Evolutionary conservation across 2,797 vertebrate species (phyloP).

Genomic region (Xiphorhynchus erythropygius): DNA sequence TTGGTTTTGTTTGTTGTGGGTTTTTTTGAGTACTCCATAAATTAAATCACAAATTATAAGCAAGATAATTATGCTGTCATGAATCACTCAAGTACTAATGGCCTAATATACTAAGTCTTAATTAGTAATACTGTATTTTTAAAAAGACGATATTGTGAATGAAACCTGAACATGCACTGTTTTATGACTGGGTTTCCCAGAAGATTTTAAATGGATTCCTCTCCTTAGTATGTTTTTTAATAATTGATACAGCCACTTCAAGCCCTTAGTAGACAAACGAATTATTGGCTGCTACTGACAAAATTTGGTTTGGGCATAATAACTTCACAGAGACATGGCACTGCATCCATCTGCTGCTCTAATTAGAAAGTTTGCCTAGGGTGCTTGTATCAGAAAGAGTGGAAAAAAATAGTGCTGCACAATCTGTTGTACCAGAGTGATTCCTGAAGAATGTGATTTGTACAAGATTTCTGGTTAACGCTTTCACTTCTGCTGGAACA

Average conservation of each 20-base stretch:
- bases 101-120: slow-evolving; percentile 63
- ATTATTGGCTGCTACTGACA: slow-evolving; percentile 58
- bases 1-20: background rate
- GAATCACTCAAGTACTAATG: slow-evolving; percentile 60
- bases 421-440: slow-evolving; percentile 59
- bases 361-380: slow-evolving; percentile 70
- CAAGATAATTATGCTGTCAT: slow-evolving; percentile 13
- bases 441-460: slow-evolving; percentile 41
- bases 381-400: slow-evolving; percentile 57
- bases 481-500: background rate
- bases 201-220: slow-evolving; percentile 68
- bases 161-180: slow-evolving; percentile 35
- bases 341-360: slow-evolving; percentile 67
- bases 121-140: slow-evolving; percentile 67
- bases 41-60: slow-evolving; percentile 53
- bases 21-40: slow-evolving; percentile 1
- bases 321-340: slow-evolving; percentile 51
- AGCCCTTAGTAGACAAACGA: slow-evolving; percentile 41
- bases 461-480: slow-evolving; percentile 14
- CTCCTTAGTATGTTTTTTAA: slow-evolving; percentile 58
- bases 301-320: slow-evolving; percentile 52
- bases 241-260: slow-evolving; percentile 63
- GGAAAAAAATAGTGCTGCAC: slow-evolving; percentile 39
- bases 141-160: slow-evolving; percentile 55
- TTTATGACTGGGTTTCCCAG: slow-evolving; percentile 63